Percentiles rank a stretch among this genome's conserved stretches.
phyloP scores from a whole-genome alignment of 2,888 invertebrate genomes.

The Bembecia ichneumoniformis region DNA sequence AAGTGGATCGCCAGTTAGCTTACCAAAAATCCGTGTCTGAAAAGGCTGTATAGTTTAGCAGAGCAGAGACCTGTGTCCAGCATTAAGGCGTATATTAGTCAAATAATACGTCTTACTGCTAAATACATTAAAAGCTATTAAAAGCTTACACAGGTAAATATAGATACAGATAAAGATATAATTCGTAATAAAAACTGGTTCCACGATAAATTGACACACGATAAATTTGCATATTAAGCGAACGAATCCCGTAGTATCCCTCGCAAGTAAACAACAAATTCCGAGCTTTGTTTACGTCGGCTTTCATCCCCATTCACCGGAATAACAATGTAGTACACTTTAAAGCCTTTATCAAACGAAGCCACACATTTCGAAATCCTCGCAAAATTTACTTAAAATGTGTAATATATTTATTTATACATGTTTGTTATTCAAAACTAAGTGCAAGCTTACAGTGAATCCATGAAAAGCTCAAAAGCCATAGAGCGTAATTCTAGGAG shows the following conservation, averaged over 20 bases:
- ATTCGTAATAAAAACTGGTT: no score
- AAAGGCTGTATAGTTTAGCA: no score
- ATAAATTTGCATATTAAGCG: background rate
- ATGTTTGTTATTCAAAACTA: background rate
- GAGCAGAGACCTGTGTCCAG: no score
- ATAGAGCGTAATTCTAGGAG: no score
- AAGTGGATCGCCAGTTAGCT: no score
- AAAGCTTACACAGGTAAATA: no score
- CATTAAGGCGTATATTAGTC: no score
- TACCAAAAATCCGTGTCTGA: no score
- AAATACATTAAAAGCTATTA: no score
- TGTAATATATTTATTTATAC: background rate
- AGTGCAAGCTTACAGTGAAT: background rate
- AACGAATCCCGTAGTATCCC: constrained; percentile 5
- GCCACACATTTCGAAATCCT: constrained; percentile 11
- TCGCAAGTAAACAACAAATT: constrained; percentile 18
- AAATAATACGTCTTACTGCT: no score
- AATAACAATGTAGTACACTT: constrained; percentile 18
- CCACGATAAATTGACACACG: background rate
- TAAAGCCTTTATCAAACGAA: constrained; percentile 17
- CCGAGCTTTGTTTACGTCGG: constrained; percentile 14
- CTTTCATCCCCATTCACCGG: constrained; percentile 6
- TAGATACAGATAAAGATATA: no score
- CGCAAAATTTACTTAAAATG: background rate
- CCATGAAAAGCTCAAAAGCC: no score